Evolutionary conservation across 37 sponge, comb jelly and placozoan genomes (phyloP).

Genomic region (Agelas oroides): DNA sequence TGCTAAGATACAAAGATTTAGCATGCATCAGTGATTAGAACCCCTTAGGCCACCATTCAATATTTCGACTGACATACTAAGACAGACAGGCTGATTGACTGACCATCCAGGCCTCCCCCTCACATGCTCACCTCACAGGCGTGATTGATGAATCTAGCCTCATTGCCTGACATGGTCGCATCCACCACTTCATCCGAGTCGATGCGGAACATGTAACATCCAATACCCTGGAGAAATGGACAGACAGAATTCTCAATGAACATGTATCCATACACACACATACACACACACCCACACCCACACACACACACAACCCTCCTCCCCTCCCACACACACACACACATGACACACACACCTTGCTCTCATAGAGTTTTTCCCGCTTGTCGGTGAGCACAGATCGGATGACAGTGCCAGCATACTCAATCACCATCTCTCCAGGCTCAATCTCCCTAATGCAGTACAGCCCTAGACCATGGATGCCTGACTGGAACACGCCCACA

Average conservation of each 20-base stretch:
- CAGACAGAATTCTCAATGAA: no score
- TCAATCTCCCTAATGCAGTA: conserved; percentile 84
- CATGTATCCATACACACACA: neutral
- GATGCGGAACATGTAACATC: conserved; percentile 98
- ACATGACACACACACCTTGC: conserved; percentile 79
- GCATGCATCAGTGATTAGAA: no score
- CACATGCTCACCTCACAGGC: conserved; percentile 89
- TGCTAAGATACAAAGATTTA: no score
- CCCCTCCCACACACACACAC: no score
- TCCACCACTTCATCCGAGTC: conserved; percentile 94
- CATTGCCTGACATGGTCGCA: conserved; percentile 98
- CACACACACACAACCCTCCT: neutral
- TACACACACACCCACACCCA: neutral
- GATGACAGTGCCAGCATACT: conserved; percentile 95
- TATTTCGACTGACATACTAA: no score
- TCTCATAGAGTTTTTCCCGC: conserved; percentile 92
- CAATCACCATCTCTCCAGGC: conserved; percentile 97
- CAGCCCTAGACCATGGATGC: conserved; percentile 96
- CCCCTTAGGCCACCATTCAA: no score
- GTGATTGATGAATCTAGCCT: conserved; percentile 98
- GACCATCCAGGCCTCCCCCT: no score
- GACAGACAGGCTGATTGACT: no score
- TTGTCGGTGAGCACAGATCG: conserved; percentile 91
- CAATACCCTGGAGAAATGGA: conserved; percentile 81
- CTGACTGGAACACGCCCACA: conserved; percentile 80